phyloP scores from a whole-genome alignment of 2,888 invertebrate species.

The Omphaloscelis lunosa region DNA sequence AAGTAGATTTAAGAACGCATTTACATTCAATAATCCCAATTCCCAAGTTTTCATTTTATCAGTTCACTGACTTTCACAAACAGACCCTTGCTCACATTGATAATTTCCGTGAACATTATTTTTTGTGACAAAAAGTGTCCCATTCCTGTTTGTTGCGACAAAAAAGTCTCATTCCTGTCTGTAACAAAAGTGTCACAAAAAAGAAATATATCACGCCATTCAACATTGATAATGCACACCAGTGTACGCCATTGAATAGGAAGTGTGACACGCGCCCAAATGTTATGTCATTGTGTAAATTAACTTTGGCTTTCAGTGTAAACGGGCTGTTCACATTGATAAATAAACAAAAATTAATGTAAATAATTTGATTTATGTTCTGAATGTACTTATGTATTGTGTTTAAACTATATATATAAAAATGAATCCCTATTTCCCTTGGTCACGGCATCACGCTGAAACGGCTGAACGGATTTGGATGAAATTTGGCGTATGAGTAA shows the following conservation, averaged over 20 bases:
- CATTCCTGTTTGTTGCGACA: slow-evolving; percentile 6
- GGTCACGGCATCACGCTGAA: no score
- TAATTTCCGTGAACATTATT: slow-evolving; percentile 1
- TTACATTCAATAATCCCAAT: background rate
- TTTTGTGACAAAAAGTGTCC: background rate
- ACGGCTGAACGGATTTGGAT: no score
- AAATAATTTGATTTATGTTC: slow-evolving; percentile 25
- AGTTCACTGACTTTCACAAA: background rate
- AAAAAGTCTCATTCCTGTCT: background rate
- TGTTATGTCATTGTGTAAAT: slow-evolving; percentile 42
- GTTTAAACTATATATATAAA: no score
- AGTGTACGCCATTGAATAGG: slow-evolving; percentile 29
- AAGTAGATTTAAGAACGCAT: background rate
- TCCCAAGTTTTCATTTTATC: background rate
- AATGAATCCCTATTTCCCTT: no score
- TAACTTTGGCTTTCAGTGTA: slow-evolving; percentile 40
- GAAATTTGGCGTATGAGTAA: no score
- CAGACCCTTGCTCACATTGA: background rate
- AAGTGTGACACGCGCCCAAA: slow-evolving; percentile 37
- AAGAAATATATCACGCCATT: slow-evolving; percentile 32
- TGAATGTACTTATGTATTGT: background rate
- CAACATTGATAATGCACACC: slow-evolving; percentile 39
- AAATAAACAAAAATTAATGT: slow-evolving; percentile 16
- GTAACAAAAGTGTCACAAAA: slow-evolving; percentile 22
- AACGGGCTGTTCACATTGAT: slow-evolving; percentile 10